Percentiles rank a stretch among this genome's conserved stretches.
These are phyloP conservation scores for Loripinus fragilis DNA, from an alignment of 2,888 invertebrate species.

Conservation along the genomic window DNA sequence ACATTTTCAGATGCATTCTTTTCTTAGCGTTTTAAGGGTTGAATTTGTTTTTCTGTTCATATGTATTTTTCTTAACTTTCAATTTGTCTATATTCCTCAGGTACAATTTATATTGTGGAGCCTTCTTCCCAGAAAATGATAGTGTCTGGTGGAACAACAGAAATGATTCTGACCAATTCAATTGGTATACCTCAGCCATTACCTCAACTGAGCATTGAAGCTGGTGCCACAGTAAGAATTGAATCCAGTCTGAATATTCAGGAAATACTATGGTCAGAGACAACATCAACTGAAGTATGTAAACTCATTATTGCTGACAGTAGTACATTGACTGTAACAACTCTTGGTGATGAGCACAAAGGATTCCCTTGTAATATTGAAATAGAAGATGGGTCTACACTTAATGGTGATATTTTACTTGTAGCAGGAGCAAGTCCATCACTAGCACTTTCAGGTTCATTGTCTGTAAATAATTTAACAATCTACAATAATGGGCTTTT, in stretches of 20 bases:
- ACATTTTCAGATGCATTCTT: too few relatives aligned
- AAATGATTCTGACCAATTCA: conserved; percentile 17
- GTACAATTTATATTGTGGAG: conserved; percentile 57
- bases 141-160: conserved; percentile 30
- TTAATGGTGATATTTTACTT: conserved; percentile 41
- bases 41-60: too few relatives aligned
- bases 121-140: conserved; percentile 25
- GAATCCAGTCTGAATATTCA: conserved; percentile 43
- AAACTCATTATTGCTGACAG: conserved; percentile 50
- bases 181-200: conserved; percentile 44
- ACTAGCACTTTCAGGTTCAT: conserved; percentile 52
- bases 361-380: conserved; percentile 41
- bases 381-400: conserved; percentile 29
- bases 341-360: conserved; percentile 43
- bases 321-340: conserved; percentile 42
- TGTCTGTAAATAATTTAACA: conserved; percentile 41
- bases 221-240: conserved; percentile 53
- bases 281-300: conserved; percentile 42
- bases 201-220: conserved; percentile 44
- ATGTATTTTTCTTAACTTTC: too few relatives aligned
- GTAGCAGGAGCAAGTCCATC: conserved; percentile 54
- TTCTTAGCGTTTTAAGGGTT: too few relatives aligned
- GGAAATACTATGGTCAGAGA: conserved; percentile 52
- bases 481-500: conserved; percentile 57
- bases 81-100: conserved; percentile 38